A percentile compares a stretch with the other conserved stretches of the same genome.
phyloP scores from a whole-genome alignment of 2,797 vertebrate genomes.

The Aldrovandia affinis region DNA sequence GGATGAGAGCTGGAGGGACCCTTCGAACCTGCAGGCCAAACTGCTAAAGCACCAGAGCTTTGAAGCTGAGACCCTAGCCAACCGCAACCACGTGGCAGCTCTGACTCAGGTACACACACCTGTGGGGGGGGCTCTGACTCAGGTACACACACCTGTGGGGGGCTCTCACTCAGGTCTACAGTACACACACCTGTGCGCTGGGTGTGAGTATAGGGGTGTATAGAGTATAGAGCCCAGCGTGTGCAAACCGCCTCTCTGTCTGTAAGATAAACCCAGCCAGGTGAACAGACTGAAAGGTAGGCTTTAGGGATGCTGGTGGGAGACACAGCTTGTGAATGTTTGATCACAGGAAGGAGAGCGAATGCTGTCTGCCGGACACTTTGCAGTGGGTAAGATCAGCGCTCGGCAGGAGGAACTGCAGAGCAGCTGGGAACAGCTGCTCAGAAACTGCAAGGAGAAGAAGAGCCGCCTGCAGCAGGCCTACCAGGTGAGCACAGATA shows the following conservation, averaged over 20 bases:
- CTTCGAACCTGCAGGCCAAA: slow-evolving; percentile 81
- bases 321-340: slow-evolving; percentile 31
- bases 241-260: too few species aligned
- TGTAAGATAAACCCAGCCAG: too few species aligned
- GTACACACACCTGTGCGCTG: slow-evolving; percentile 65
- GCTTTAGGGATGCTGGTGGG: neutral
- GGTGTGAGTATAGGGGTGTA: too few species aligned
- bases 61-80: slow-evolving; percentile 81
- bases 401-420: slow-evolving; percentile 77
- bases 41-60: slow-evolving; percentile 82
- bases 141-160: slow-evolving; percentile 66
- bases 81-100: slow-evolving; percentile 68
- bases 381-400: slow-evolving; percentile 70
- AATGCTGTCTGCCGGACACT: slow-evolving; percentile 68
- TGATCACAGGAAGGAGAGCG: slow-evolving; percentile 79
- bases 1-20: slow-evolving; percentile 83
- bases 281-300: neutral
- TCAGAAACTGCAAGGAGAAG: slow-evolving; percentile 79
- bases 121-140: slow-evolving; percentile 68
- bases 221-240: too few species aligned
- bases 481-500: slow-evolving; percentile 71
- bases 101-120: slow-evolving; percentile 68
- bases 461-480: slow-evolving; percentile 76
- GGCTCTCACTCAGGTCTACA: slow-evolving; percentile 68
- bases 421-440: slow-evolving; percentile 78